Conservation (phyloP, 2,888 invertebrate genomes). For the Macrophya annulata region DNA sequence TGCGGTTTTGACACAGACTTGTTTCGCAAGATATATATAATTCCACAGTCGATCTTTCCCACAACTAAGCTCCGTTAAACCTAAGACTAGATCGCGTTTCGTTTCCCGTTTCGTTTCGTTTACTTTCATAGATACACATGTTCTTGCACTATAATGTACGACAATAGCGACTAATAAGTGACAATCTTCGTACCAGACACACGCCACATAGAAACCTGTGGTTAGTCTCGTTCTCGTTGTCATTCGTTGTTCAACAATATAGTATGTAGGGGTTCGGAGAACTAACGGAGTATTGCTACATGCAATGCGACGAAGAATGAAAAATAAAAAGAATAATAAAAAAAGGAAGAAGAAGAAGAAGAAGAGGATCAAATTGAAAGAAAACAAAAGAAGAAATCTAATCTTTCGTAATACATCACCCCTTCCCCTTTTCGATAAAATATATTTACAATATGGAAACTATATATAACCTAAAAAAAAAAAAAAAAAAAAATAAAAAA, state of each 20-base stretch:
- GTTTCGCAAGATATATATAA: constrained; percentile 4
- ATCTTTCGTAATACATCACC: constrained; percentile 50
- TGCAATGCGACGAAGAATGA: constrained; percentile 15
- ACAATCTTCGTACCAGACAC: constrained; percentile 31
- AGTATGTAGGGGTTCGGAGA: constrained; percentile 16
- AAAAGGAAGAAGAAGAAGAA: neutral
- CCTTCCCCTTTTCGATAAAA: too few species aligned
- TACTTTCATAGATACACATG: neutral
- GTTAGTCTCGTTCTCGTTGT: neutral
- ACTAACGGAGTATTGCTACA: constrained; percentile 41
- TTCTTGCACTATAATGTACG: neutral
- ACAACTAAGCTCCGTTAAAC: constrained; percentile 38
- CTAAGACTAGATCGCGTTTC: constrained; percentile 3
- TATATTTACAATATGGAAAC: neutral
- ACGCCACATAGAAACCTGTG: constrained; percentile 9
- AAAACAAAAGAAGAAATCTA: neutral
- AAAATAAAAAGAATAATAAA: neutral
- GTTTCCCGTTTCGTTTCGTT: constrained; percentile 40
- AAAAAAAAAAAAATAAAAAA: too few species aligned
- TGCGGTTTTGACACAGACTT: neutral
- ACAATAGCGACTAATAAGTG: constrained; percentile 40
- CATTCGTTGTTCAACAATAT: constrained; percentile 11
- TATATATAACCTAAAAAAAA: too few species aligned
- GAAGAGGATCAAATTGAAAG: too few species aligned
- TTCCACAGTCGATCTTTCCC: constrained; percentile 28